A percentile compares a stretch with the other conserved stretches of the same genome.
phyloP scores from a whole-genome alignment of 2,113 vertebrate species.

The Illadopsis cleaveri region DNA sequence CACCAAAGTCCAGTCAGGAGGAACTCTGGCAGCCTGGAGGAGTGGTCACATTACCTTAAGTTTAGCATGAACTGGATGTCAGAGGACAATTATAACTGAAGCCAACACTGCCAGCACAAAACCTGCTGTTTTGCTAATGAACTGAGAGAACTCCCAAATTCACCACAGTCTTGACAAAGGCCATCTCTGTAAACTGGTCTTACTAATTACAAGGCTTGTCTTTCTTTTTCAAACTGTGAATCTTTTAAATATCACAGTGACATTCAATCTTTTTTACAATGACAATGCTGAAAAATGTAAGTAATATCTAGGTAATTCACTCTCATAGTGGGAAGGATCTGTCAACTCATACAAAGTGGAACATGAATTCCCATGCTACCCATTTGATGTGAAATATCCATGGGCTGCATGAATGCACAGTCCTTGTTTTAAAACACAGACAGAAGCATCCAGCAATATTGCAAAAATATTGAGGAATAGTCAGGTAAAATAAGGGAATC shows the following conservation, averaged over 20 bases:
- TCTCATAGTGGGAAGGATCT: not conserved
- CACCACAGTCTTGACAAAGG: not conserved
- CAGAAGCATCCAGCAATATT: not conserved
- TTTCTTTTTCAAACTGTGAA: not conserved
- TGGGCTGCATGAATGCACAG: not conserved
- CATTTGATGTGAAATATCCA: not conserved
- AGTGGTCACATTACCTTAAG: not conserved
- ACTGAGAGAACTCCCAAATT: not conserved
- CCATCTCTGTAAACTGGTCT: not conserved
- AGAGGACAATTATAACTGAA: not conserved
- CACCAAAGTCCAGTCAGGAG: not conserved
- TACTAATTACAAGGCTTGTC: not conserved
- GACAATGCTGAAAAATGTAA: not conserved
- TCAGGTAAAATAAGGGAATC: not conserved
- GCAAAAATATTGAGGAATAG: not conserved
- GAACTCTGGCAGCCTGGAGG: not conserved
- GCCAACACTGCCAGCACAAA: not conserved
- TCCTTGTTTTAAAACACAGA: not conserved
- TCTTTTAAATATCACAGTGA: not conserved
- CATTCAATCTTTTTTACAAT: not conserved
- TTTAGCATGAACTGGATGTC: not conserved
- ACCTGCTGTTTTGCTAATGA: not conserved
- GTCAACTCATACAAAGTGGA: not conserved
- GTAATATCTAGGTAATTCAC: not conserved
- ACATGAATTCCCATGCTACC: not conserved